Conservation (phyloP, 1,140 invertebrate species). For the Hyposmocoma kahamanoa region DNA sequence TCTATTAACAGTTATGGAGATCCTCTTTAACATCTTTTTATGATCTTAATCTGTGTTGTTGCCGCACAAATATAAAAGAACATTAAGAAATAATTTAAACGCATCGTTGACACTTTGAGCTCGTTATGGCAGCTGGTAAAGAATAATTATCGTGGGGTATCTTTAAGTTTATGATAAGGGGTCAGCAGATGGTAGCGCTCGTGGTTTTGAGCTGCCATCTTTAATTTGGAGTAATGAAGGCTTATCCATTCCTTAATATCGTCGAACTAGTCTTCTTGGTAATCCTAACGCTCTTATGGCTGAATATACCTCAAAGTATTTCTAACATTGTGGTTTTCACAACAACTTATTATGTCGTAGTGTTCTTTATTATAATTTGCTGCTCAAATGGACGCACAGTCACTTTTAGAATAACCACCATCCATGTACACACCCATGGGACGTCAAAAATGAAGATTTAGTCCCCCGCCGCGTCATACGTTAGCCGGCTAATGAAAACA, state of each 20-base stretch:
- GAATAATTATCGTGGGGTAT: too few relatives aligned
- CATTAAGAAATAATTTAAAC: neutral
- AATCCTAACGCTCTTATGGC: neutral
- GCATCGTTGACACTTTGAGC: neutral
- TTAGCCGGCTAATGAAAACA: constrained; percentile 67
- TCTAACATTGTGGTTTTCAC: neutral
- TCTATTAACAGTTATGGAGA: too few relatives aligned
- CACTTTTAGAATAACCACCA: neutral
- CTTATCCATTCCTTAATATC: neutral
- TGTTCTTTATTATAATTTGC: neutral
- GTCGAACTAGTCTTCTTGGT: neutral
- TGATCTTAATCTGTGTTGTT: too few relatives aligned
- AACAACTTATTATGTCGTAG: neutral
- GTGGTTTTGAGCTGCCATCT: too few relatives aligned
- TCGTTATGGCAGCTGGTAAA: too few relatives aligned
- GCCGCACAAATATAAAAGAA: neutral
- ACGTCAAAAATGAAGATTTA: constrained; percentile 72
- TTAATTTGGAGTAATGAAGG: too few relatives aligned
- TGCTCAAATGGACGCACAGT: neutral
- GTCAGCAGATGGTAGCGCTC: too few relatives aligned
- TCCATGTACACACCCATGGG: constrained; percentile 40
- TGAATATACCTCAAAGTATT: neutral
- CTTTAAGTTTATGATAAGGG: too few relatives aligned
- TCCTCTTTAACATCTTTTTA: too few relatives aligned
- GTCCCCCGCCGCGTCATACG: constrained; percentile 66